phyloP scores from a whole-genome alignment of 92 coral and sea anemone species.

The Umimayanthus chanpuru region DNA sequence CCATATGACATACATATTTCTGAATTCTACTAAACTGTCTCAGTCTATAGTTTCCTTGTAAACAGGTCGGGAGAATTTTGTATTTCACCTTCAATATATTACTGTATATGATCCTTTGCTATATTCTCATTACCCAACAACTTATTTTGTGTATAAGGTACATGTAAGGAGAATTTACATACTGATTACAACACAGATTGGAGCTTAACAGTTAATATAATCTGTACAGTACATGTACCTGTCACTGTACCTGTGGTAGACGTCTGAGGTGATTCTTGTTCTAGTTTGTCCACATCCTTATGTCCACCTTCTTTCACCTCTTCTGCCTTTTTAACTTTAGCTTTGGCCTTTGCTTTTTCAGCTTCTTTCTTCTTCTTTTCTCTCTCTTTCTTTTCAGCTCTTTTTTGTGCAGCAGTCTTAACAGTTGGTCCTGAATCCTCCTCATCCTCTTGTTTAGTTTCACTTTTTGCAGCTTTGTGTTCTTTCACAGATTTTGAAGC shows the following conservation, averaged over 20 bases:
- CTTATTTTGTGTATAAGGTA: too few species aligned
- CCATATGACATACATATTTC: too few species aligned
- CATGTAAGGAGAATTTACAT: too few species aligned
- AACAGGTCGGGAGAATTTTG: too few species aligned
- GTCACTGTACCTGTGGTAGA: constrained; percentile 20
- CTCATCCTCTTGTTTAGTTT: constrained; percentile 38
- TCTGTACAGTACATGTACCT: background rate
- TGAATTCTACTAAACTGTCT: too few species aligned
- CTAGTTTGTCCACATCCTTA: constrained; percentile 42
- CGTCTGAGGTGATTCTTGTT: constrained; percentile 13
- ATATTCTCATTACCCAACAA: too few species aligned
- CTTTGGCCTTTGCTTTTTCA: constrained; percentile 86
- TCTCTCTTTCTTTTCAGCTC: constrained; percentile 98
- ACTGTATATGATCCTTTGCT: too few species aligned
- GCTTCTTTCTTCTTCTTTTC: constrained; percentile 93
- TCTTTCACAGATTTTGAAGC: constrained; percentile 40
- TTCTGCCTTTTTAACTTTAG: constrained; percentile 58
- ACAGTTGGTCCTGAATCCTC: constrained; percentile 63
- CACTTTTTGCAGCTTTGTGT: constrained; percentile 40
- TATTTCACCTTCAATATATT: too few species aligned
- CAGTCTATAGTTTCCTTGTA: too few species aligned
- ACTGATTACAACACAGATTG: too few species aligned
- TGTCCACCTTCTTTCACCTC: constrained; percentile 37
- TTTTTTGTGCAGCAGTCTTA: constrained; percentile 97
- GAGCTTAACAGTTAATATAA: background rate